A percentile compares a stretch with the other conserved stretches of the same genome.
Evolutionary conservation across 37 sponge, comb jelly and placozoan species (phyloP).

Genomic region (Oscarella lobularis): DNA sequence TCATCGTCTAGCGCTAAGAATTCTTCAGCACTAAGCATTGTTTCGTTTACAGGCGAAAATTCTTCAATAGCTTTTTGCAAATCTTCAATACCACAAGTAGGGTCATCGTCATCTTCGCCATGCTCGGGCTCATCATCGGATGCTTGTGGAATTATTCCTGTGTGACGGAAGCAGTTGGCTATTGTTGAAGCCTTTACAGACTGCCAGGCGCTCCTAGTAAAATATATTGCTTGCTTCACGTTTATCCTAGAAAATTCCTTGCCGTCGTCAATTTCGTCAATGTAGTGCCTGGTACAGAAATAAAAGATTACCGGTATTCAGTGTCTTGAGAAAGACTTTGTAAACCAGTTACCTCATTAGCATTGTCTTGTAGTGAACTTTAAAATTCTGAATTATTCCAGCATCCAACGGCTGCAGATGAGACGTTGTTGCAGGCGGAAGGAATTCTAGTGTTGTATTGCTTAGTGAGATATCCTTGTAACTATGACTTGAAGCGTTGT

Average conservation of each 20-base stretch:
- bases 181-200: neutral
- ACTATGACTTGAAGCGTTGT: neutral
- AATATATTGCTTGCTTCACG: conserved; percentile 13
- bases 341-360: conserved; percentile 10
- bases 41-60: neutral
- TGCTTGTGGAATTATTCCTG: neutral
- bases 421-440: conserved; percentile 16
- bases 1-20: neutral
- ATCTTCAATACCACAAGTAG: too few species aligned
- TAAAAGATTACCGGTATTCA: too few species aligned
- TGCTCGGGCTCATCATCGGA: neutral
- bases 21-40: neutral
- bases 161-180: conserved; percentile 13
- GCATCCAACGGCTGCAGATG: conserved; percentile 22
- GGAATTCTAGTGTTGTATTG: neutral
- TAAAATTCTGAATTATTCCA: conserved; percentile 18
- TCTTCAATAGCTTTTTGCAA: neutral
- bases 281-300: neutral
- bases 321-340: too few species aligned
- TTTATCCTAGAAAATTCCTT: neutral
- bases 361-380: conserved; percentile 12
- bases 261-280: neutral
- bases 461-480: neutral
- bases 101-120: too few species aligned
- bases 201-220: conserved; percentile 11